Conservation (phyloP, 2,797 vertebrate species). For the Cuculus canorus region DNA sequence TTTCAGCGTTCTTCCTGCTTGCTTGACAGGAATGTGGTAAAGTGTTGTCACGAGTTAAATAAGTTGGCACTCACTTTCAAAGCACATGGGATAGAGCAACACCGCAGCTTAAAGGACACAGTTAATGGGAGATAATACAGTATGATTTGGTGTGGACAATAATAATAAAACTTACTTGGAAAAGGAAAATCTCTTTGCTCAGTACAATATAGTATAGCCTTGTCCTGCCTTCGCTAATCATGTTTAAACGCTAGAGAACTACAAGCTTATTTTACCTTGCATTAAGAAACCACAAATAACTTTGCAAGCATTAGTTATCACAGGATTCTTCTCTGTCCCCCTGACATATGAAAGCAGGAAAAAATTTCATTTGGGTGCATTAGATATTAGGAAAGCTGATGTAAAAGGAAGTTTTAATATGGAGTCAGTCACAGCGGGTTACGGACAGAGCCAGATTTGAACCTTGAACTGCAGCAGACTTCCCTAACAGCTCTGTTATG, state of each 20-base stretch:
- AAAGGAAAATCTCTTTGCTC: neutral
- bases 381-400: neutral
- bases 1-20: neutral
- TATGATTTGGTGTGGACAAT: neutral
- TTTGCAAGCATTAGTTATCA: neutral
- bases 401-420: neutral
- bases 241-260: neutral
- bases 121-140: neutral
- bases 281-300: neutral
- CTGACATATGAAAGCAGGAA: neutral
- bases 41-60: neutral
- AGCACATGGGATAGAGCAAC: neutral
- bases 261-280: neutral
- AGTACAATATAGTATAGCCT: neutral
- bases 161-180: neutral
- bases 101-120: neutral
- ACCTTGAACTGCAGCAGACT: neutral
- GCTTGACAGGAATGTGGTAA: neutral
- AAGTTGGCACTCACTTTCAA: neutral
- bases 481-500: accelerated
- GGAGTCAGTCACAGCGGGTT: neutral
- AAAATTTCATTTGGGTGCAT: neutral
- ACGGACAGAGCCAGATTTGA: neutral
- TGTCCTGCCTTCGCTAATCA: neutral
- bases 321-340: neutral